These are phyloP conservation scores for Xyliphius kryptos DNA, from an alignment of 2,113 vertebrate genomes.

Conservation along the genomic window DNA sequence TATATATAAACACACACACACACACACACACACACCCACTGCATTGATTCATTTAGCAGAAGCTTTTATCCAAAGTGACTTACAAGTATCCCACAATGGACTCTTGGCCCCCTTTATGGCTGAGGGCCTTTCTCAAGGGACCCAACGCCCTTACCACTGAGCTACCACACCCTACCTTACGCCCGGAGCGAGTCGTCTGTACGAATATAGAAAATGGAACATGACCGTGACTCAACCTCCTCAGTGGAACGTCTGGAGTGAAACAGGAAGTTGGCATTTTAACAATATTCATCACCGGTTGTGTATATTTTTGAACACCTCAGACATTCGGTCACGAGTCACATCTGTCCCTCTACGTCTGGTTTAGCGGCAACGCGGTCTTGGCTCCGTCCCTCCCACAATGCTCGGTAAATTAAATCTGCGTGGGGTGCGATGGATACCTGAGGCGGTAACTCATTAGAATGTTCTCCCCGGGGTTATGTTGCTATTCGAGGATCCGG, in stretches of 20 bases:
- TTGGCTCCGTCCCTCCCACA: conserved; percentile 4
- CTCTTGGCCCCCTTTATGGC: too few relatives aligned
- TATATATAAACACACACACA: too few relatives aligned
- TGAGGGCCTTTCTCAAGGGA: too few relatives aligned
- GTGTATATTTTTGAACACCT: neutral
- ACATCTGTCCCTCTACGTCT: neutral
- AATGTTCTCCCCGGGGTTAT: conserved; percentile 31
- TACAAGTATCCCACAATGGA: too few relatives aligned
- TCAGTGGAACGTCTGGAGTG: conserved; percentile 4
- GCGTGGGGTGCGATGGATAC: conserved; percentile 45
- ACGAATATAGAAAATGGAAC: conserved; percentile 17
- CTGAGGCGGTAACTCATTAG: conserved; percentile 41
- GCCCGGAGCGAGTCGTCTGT: neutral
- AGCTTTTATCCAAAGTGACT: too few relatives aligned
- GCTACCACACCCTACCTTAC: too few relatives aligned
- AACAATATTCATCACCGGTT: conserved; percentile 4
- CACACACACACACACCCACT: too few relatives aligned
- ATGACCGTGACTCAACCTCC: conserved; percentile 7
- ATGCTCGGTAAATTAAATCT: conserved; percentile 51
- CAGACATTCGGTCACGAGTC: neutral
- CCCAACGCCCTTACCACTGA: too few relatives aligned
- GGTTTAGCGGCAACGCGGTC: neutral
- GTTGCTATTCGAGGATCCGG: conserved; percentile 50
- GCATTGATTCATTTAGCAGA: too few relatives aligned
- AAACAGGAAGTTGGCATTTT: conserved; percentile 13